phyloP scores from a whole-genome alignment of 2,888 invertebrate species.

The Ophion ventricosus region DNA sequence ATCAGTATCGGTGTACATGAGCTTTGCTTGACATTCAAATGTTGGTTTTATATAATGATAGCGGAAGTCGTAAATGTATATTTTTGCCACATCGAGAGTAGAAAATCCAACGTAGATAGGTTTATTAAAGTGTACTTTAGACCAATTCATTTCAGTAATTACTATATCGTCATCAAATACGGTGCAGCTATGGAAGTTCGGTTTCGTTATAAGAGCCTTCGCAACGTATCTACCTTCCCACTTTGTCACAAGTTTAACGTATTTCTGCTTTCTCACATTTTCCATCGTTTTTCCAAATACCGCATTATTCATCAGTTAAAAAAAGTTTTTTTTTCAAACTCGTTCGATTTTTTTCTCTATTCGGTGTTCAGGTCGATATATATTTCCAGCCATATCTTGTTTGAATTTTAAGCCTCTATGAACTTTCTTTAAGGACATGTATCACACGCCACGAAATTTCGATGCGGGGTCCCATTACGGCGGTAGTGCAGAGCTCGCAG shows the following conservation, averaged over 20 bases:
- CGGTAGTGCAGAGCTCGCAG: too few species aligned
- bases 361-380: slow-evolving; percentile 81
- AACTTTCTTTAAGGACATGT: slow-evolving; percentile 65
- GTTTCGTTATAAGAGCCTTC: too few species aligned
- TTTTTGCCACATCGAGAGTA: slow-evolving; percentile 54
- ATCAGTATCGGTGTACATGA: slow-evolving; percentile 76
- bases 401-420: slow-evolving; percentile 76
- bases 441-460: too few species aligned
- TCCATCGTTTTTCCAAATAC: slow-evolving; percentile 70
- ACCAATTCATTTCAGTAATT: slow-evolving; percentile 69
- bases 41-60: slow-evolving; percentile 50
- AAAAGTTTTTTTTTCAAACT: slow-evolving; percentile 18
- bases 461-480: too few species aligned
- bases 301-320: slow-evolving; percentile 56
- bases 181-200: slow-evolving; percentile 47
- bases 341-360: slow-evolving; percentile 1
- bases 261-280: slow-evolving; percentile 75
- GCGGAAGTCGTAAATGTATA: slow-evolving; percentile 57
- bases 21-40: slow-evolving; percentile 57
- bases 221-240: background rate
- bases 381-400: slow-evolving; percentile 69
- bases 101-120: slow-evolving; percentile 59
- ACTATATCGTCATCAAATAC: slow-evolving; percentile 78
- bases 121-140: slow-evolving; percentile 56
- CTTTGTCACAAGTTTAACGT: slow-evolving; percentile 73